A percentile compares a stretch with the other conserved stretches of the same genome.
Conservation (phyloP, 2,113 vertebrate genomes). For the Boulengeromyrus knoepffleri region DNA sequence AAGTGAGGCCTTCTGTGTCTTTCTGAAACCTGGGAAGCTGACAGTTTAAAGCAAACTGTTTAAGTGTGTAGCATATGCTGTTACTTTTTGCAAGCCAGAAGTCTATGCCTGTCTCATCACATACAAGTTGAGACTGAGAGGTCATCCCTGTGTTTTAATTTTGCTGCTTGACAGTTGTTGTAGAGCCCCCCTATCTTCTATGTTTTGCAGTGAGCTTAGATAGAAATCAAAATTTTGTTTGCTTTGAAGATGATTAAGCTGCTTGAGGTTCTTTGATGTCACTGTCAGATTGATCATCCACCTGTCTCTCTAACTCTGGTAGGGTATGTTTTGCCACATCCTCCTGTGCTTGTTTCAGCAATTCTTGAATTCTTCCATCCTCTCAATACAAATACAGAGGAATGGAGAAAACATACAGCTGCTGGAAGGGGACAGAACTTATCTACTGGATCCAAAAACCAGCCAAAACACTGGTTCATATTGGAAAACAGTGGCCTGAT, state of each 20-base stretch:
- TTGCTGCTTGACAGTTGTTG: background rate
- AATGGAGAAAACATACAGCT: background rate
- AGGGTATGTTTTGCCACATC: background rate
- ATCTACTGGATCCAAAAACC: background rate
- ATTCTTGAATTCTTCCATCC: background rate
- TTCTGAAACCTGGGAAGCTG: background rate
- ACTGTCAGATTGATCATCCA: background rate
- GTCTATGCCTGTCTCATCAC: background rate
- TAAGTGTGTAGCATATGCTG: background rate
- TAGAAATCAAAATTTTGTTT: background rate
- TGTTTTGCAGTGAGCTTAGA: background rate
- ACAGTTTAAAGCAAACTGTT: background rate
- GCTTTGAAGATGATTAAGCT: background rate
- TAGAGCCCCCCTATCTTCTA: background rate
- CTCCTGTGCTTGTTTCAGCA: background rate
- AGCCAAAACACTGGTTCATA: background rate
- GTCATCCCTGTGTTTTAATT: background rate
- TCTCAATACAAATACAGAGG: background rate
- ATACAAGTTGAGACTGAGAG: background rate
- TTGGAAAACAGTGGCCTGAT: background rate
- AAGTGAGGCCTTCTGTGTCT: background rate
- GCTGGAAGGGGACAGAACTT: background rate
- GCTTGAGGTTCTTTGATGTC: background rate
- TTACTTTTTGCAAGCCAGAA: background rate
- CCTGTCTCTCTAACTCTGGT: background rate